Evolutionary conservation across 2,797 vertebrate species (phyloP), one percentile per base, ranked within the genome.

Genomic region (Hirundo rustica): DNA sequence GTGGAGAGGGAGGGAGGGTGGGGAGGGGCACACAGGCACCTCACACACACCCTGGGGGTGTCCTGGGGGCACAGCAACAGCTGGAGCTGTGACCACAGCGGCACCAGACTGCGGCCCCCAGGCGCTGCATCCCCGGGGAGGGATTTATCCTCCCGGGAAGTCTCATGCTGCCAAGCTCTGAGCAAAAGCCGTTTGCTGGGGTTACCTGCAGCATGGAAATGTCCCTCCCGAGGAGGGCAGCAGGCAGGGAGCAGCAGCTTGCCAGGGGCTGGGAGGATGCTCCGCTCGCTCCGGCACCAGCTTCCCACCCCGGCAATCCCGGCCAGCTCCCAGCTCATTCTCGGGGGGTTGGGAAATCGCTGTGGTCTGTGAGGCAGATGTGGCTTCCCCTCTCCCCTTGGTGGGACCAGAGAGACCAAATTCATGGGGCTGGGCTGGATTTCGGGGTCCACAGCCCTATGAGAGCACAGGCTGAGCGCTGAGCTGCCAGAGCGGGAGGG

Each of bases 401-500:
- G 23, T 27, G 26, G 12, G 16, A 11, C 4, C 67, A 85, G 40
- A 34, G 5, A 34, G 30, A 54, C 16, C 3, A 54, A n/a, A 77
- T 11, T 23, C n/a, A 7, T 5, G 29, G 40, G 25, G 25, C 40
- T 80, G 40, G 30, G 54, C 40, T 82, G 75, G 36, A 54, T 77
- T 61, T 80, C 3, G 36, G 57, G 45, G 2, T 8, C 18, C 36
- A 7, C 2, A 8, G 7, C 21, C 34, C 7, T 14, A 1, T 0
- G 1, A 27, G 27, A 17, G 32, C 66, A 61, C n/a, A 17, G 44
- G 27, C 4, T 8, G 22, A 2, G n/a, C 78, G 29, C 32, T 34
- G 32, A 75, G 36, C 45, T 0, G 1, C 64, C 45, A 65, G n/a
- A 20, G 32, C 2, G 3, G 38, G 45, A 76, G 30, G 45, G 50